These are phyloP conservation scores for Butastur rufipennis DNA, from an alignment of 2,113 vertebrate genomes.

Conservation along the genomic window DNA sequence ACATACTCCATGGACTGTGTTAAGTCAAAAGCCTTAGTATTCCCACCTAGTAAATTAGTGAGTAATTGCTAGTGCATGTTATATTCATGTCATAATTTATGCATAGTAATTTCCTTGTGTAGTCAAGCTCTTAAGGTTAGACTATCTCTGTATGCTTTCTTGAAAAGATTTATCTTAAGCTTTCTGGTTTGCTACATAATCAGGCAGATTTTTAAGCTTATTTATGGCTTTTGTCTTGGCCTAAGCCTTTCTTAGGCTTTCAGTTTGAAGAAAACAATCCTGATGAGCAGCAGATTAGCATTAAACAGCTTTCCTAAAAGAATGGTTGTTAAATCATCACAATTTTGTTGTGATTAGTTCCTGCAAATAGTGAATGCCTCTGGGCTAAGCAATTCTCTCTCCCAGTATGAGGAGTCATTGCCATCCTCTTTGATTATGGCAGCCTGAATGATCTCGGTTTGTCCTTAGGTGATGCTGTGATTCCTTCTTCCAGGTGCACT, in stretches of 20 bases:
- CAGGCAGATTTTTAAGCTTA: not conserved
- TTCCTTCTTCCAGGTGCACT: not conserved
- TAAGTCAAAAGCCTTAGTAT: not conserved
- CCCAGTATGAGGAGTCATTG: not conserved
- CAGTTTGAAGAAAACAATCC: slow-evolving; percentile 28
- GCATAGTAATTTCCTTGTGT: not conserved
- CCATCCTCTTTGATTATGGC: not conserved
- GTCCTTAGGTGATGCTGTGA: not conserved
- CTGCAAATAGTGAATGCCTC: not conserved
- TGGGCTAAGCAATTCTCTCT: slow-evolving; percentile 14
- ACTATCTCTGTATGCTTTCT: not conserved
- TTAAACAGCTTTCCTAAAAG: slow-evolving; percentile 15
- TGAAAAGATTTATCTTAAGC: not conserved
- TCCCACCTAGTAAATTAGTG: not conserved
- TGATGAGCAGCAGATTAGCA: slow-evolving; percentile 15
- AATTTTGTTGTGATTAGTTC: slow-evolving; percentile 35
- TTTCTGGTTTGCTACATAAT: not conserved
- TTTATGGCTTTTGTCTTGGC: not conserved
- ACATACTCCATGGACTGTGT: not conserved
- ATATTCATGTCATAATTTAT: not conserved
- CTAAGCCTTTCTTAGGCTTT: not conserved
- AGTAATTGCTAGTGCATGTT: not conserved
- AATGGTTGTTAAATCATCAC: slow-evolving; percentile 19
- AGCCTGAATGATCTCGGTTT: not conserved
- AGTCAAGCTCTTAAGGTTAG: not conserved